A percentile compares a stretch with the other conserved stretches of the same genome.
phyloP scores from a whole-genome alignment of 2,888 invertebrate species.

The Byasa hedistus region DNA sequence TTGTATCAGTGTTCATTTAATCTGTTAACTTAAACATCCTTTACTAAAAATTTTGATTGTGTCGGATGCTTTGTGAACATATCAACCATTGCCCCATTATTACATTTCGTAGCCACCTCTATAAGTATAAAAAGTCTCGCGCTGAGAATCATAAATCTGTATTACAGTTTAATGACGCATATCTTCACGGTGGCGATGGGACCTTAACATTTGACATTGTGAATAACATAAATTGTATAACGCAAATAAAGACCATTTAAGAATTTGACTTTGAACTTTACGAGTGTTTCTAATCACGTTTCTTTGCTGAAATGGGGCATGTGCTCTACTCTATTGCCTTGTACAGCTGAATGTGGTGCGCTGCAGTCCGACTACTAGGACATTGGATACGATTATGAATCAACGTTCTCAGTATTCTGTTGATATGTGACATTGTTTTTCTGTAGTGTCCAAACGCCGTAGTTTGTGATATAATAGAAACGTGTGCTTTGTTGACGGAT shows the following conservation, averaged over 20 bases:
- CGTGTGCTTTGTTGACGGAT: background rate
- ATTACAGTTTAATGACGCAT: constrained; percentile 14
- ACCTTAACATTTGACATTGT: constrained; percentile 26
- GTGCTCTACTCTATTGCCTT: constrained; percentile 33
- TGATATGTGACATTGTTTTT: constrained; percentile 61
- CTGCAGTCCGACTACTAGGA: constrained; percentile 29
- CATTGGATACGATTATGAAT: constrained; percentile 38
- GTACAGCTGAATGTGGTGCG: constrained; percentile 28
- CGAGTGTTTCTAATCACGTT: constrained; percentile 51
- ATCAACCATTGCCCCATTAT: too few species aligned
- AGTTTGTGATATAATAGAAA: background rate
- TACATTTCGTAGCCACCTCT: too few species aligned
- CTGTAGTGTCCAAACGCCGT: constrained; percentile 38
- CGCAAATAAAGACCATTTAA: constrained; percentile 39
- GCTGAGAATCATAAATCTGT: constrained; percentile 13
- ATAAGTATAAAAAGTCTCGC: too few species aligned
- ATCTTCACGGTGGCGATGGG: constrained; percentile 10
- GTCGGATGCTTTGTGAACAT: too few species aligned
- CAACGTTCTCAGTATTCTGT: constrained; percentile 49
- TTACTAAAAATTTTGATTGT: too few species aligned
- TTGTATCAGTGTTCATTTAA: too few species aligned
- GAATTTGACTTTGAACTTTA: constrained; percentile 52
- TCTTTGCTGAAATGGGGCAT: constrained; percentile 43
- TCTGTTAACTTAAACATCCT: too few species aligned
- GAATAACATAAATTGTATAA: constrained; percentile 12